phyloP scores from a whole-genome alignment of 1,140 invertebrate species.

The Brachystomella parvula region DNA sequence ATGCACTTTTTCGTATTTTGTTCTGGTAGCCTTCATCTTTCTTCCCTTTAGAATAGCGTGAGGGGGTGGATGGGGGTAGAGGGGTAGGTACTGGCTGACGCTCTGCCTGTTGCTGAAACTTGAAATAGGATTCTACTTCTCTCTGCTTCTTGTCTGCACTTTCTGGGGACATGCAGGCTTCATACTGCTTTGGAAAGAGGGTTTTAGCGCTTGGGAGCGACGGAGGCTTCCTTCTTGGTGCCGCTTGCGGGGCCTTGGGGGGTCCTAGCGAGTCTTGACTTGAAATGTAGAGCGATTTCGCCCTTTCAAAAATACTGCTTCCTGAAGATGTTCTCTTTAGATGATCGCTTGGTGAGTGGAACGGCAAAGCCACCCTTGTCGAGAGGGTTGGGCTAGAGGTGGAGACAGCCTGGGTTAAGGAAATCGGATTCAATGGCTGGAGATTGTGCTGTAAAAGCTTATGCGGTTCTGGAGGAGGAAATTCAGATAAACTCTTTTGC shows the following conservation, averaged over 20 bases:
- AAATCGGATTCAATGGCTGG: too few species aligned
- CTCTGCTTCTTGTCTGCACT: conserved; percentile 62
- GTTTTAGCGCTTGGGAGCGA: conserved; percentile 18
- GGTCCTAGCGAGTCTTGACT: conserved; percentile 16
- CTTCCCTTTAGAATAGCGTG: not conserved
- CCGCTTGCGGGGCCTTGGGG: conserved; percentile 48
- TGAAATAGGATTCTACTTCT: conserved; percentile 71
- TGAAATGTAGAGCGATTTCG: conserved; percentile 27
- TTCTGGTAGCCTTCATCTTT: conserved; percentile 27
- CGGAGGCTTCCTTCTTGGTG: conserved; percentile 19
- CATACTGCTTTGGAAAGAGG: conserved; percentile 60
- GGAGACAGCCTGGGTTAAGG: conserved; percentile 45
- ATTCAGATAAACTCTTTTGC: conserved; percentile 34
- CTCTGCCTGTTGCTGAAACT: conserved; percentile 14
- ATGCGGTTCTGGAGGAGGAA: conserved; percentile 13
- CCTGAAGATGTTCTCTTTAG: conserved; percentile 33
- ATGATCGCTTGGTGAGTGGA: not conserved
- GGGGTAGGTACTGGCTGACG: not conserved
- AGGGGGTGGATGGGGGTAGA: too few species aligned
- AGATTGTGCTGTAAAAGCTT: too few species aligned
- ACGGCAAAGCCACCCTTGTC: conserved; percentile 8
- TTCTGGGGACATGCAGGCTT: conserved; percentile 65
- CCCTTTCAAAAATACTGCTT: conserved; percentile 33
- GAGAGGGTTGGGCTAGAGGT: conserved; percentile 20
- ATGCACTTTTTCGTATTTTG: conserved; percentile 31